Percentiles rank a stretch among this genome's conserved stretches.
Conservation (phyloP, 2,113 vertebrate species). For the Hucho hucho region DNA sequence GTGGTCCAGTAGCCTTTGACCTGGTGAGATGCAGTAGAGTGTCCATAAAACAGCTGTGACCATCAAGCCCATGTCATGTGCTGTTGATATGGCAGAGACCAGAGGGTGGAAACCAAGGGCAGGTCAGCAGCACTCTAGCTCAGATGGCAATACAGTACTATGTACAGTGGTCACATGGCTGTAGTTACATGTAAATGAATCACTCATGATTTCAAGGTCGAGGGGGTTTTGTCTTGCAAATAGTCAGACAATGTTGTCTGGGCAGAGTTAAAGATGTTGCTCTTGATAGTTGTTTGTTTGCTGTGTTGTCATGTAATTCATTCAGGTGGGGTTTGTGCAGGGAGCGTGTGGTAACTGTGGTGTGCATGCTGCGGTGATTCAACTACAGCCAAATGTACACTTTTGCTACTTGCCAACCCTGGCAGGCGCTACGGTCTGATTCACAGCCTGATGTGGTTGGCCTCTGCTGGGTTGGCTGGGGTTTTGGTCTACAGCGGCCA, state of each 20-base stretch:
- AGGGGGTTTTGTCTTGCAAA: not conserved
- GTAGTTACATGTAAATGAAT: too few species aligned
- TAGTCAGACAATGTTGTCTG: too few species aligned
- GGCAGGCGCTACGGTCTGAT: conserved; percentile 36
- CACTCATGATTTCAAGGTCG: not conserved
- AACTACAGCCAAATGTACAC: not conserved
- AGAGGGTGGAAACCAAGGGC: too few species aligned
- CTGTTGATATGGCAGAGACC: too few species aligned
- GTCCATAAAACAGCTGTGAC: too few species aligned
- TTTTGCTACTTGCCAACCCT: conserved; percentile 7
- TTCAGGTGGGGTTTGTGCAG: not conserved
- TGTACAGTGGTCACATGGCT: too few species aligned
- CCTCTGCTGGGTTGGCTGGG: conserved; percentile 21
- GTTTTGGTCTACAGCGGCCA: conserved; percentile 23
- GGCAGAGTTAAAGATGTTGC: not conserved
- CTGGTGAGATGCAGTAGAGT: too few species aligned
- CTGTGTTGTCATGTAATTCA: not conserved
- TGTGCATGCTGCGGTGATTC: not conserved
- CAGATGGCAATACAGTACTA: too few species aligned
- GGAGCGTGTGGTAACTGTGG: not conserved
- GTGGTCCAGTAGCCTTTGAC: too few species aligned
- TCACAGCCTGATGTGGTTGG: conserved; percentile 24
- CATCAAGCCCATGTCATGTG: too few species aligned
- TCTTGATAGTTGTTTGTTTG: not conserved
- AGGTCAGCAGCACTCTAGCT: too few species aligned